Evolutionary conservation across 2,888 invertebrate species (phyloP).

Genomic region (Caenorhabditis imperialis): DNA sequence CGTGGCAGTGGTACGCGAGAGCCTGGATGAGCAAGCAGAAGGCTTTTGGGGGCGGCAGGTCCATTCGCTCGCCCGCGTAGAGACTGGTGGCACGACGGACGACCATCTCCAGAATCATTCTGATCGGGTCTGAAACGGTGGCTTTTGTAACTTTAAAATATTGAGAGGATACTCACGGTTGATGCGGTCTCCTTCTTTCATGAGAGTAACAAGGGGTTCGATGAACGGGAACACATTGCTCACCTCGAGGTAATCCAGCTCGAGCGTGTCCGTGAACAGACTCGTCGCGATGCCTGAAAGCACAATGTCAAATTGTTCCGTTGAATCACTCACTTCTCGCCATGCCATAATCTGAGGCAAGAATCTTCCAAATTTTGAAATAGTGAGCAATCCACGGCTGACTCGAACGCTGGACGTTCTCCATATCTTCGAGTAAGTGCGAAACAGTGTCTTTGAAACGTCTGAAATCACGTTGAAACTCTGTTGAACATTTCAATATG

Average conservation of each 20-base stretch:
- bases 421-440: conserved; percentile 47
- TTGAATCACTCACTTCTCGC: background rate
- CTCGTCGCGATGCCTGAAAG: conserved; percentile 54
- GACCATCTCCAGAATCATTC: conserved; percentile 8
- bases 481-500: no score
- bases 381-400: conserved; percentile 23
- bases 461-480: no score
- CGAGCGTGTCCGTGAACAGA: conserved; percentile 53
- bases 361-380: conserved; percentile 18
- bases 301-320: background rate
- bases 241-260: conserved; percentile 44
- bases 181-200: conserved; percentile 15
- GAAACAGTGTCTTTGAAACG: conserved; percentile 40
- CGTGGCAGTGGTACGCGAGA: conserved; percentile 13
- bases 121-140: conserved; percentile 11
- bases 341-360: conserved; percentile 20
- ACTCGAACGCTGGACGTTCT: conserved; percentile 10
- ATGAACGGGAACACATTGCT: conserved; percentile 63
- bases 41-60: conserved; percentile 55
- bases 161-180: background rate
- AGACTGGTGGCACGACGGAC: conserved; percentile 8
- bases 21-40: conserved; percentile 43
- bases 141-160: background rate
- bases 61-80: conserved; percentile 50
- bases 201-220: conserved; percentile 53